A percentile compares a stretch with the other conserved stretches of the same genome.
These are phyloP conservation scores for Planiliza haematocheilus DNA, from an alignment of 2,113 vertebrate genomes.

Conservation along the genomic window DNA sequence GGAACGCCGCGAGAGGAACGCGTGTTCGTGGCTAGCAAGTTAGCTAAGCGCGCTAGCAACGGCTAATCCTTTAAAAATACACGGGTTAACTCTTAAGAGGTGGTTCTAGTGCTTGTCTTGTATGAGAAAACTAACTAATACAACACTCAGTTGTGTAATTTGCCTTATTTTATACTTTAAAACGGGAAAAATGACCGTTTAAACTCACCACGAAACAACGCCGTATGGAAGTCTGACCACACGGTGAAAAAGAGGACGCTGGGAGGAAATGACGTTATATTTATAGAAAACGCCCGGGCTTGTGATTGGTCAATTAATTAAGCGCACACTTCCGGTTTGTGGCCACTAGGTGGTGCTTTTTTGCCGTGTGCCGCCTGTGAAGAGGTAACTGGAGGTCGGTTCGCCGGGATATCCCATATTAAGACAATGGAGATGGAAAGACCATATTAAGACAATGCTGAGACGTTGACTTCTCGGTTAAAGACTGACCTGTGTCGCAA, in stretches of 20 bases:
- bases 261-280: background rate
- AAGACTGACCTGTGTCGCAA: conserved; percentile 73
- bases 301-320: conserved; percentile 66
- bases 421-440: conserved; percentile 82
- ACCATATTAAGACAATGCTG: conserved; percentile 84
- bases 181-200: background rate
- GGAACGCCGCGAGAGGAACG: conserved; percentile 7
- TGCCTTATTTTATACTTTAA: fast-evolving
- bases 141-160: fast-evolving
- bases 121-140: fast-evolving
- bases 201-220: conserved; percentile 89
- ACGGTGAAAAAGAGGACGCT: conserved; percentile 76
- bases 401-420: conserved; percentile 74
- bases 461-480: conserved; percentile 72
- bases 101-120: fast-evolving
- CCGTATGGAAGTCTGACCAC: conserved; percentile 85
- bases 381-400: conserved; percentile 26
- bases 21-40: conserved; percentile 62
- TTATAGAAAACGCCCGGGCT: conserved; percentile 48
- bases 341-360: conserved; percentile 19
- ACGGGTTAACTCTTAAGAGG: fast-evolving
- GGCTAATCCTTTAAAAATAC: fast-evolving
- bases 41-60: conserved; percentile 60
- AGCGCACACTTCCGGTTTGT: background rate
- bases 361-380: background rate